These are phyloP conservation scores for Prunella himalayana DNA, from an alignment of 2,113 vertebrate genomes.

Conservation along the genomic window DNA sequence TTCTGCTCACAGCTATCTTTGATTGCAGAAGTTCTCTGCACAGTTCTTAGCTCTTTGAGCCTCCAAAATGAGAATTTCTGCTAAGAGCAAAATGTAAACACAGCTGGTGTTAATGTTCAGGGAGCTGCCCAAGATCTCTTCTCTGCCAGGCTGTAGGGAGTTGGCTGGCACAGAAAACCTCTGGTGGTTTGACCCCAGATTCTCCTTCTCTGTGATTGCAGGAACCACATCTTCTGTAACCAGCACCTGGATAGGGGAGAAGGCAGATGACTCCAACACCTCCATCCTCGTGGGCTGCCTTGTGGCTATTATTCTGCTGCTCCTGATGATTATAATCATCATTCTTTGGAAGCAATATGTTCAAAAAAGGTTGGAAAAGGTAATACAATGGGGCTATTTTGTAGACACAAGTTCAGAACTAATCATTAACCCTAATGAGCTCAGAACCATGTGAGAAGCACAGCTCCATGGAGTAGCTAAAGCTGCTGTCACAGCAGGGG, in stretches of 20 bases:
- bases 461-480: not conserved
- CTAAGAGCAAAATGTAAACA: not conserved
- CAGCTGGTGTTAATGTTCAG: not conserved
- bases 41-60: not conserved
- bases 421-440: not conserved
- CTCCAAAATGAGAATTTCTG: not conserved
- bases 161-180: not conserved
- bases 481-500: not conserved
- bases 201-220: not conserved
- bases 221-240: slow-evolving; percentile 67
- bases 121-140: not conserved
- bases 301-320: slow-evolving; percentile 88
- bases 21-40: not conserved
- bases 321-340: slow-evolving; percentile 85
- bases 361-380: slow-evolving; percentile 89
- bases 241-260: slow-evolving; percentile 55
- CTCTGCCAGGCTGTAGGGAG: not conserved
- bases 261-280: slow-evolving; percentile 73
- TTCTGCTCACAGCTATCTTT: not conserved
- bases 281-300: slow-evolving; percentile 87
- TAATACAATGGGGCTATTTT: not conserved
- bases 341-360: slow-evolving; percentile 91
- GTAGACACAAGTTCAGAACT: not conserved
- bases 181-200: not conserved
- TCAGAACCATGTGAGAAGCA: not conserved